Evolutionary conservation across 2,113 vertebrate genomes (phyloP), one percentile per base, ranked within the genome.

Genomic region (Gymnogyps californianus): DNA sequence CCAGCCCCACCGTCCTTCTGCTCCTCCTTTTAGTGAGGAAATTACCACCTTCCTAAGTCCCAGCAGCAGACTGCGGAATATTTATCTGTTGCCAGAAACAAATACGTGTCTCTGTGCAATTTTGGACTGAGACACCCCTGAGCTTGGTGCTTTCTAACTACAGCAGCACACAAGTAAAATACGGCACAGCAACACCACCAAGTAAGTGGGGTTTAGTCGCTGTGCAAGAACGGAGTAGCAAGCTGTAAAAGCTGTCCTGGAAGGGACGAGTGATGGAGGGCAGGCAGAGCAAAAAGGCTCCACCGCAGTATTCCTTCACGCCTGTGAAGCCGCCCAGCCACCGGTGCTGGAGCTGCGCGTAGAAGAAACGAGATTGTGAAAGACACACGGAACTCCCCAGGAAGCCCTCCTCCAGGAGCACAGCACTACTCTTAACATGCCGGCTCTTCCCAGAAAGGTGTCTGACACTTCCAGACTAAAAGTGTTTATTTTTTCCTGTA

Each of bases 101-200:
- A 67, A 15, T 1, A 13, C 1, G 4, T 0, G 4, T 0, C 11
- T 25, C n/a, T 4, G 1, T 5, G 13, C n/a, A 26, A 8, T 26
- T 57, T 38, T 38, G 38, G 17, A 31, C 14, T 22, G 16, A 36
- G 44, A 57, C 11, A n/a, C 5, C 13, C 19, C 7, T 16, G 11
- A 36, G 46, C 11, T 75, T 2, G 9, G 13, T 14, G 54, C 31
- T 49, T 57, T 74, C 57, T 8, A 32, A 7, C 17, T 26, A 32
- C 26, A 72, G 58, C 52, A 62, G 52, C 21, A 22, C 0, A 0
- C 1, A 15, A 61, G 2, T 9, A 16, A 13, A 75, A 44, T 5
- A 2, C 0, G 1, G 13, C 32, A 38, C 29, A 32, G 17, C 17
- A 40, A 7, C 9, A 44, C 11, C 19, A 51, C 29, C 6, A 4